These are phyloP conservation scores for Caenorhabditis imperialis DNA, from an alignment of 2,888 invertebrate genomes.

Conservation along the genomic window DNA sequence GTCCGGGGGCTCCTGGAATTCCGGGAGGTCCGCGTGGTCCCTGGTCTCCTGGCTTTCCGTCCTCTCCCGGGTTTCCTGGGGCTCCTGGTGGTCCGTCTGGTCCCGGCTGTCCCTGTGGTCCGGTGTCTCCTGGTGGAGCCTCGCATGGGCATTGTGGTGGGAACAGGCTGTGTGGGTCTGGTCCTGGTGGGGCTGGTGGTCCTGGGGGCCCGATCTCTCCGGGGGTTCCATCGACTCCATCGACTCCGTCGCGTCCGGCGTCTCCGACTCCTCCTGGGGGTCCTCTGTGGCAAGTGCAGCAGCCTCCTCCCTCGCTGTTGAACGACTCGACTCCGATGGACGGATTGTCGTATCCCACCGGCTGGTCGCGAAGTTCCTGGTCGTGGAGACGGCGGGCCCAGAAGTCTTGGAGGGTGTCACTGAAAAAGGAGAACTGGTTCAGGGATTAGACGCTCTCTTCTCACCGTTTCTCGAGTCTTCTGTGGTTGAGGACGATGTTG, in stretches of 20 bases:
- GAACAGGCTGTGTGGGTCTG: conserved; percentile 74
- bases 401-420: conserved; percentile 77
- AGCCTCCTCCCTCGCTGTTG: conserved; percentile 54
- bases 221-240: conserved; percentile 75
- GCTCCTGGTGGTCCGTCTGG: conserved; percentile 72
- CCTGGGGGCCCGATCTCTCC: conserved; percentile 77
- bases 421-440: conserved; percentile 15
- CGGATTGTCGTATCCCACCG: conserved; percentile 65
- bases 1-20: conserved; percentile 79
- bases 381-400: conserved; percentile 77
- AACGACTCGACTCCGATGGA: conserved; percentile 57
- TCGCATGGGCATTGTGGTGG: conserved; percentile 78
- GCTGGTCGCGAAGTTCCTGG: conserved; percentile 75
- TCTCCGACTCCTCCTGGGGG: conserved; percentile 76
- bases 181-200: conserved; percentile 76
- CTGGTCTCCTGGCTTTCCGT: conserved; percentile 76
- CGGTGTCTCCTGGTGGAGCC: conserved; percentile 73
- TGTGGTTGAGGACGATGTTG: conserved; percentile 71
- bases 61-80: conserved; percentile 73
- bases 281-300: conserved; percentile 77
- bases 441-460: too few relatives aligned
- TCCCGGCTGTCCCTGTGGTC: conserved; percentile 68
- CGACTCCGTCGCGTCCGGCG: conserved; percentile 69
- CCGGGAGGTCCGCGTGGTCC: conserved; percentile 85
- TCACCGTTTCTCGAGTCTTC: conserved; percentile 62